Evolutionary conservation across 2,888 invertebrate species (phyloP), one percentile per base, ranked within the genome.

Genomic region (Netelia inedita): DNA sequence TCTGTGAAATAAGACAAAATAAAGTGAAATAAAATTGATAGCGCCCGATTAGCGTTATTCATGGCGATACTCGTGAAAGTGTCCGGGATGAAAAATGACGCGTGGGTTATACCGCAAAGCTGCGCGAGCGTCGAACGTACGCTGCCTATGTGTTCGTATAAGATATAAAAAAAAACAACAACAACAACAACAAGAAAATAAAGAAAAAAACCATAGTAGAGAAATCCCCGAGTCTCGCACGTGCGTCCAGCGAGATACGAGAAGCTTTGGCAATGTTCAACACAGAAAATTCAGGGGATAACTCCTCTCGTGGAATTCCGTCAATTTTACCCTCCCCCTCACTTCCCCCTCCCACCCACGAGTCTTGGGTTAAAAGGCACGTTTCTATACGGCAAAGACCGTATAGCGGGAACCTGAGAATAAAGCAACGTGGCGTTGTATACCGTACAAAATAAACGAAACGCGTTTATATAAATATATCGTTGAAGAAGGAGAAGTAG

Each of bases 231-330:
- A 11, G 35, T 80, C 63, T 71, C 81, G 81, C 78, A 78, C 84
- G 84, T 82, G 82, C 82, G 79, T 82, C 59, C 74, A 8, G 57
- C 63, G 74, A 79, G 79, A 82, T 85, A 82, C 50, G 71, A 23
- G 65, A 50, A 59, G 74, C 85, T 79, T 82, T 72, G 73, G 74
- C 63, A 46, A 71, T 79, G 78, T 75, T 75, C 74, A 75, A 72
- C 65, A 75, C 43, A 66, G 69, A 75, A 82, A 75, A 82, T 65
- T 79, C 74, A 74, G 65, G 82, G 85, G 79, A 71, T 53, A 82
- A 71, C 59, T 75, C 75, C 65, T 82, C 79, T n/a, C 71, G 53
- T 21, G 41, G 74, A 71, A 74, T 71, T 82, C 74, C 50, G 21
- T 53, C 59, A 50, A 63, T 81, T 85, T 85, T 85, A 79, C 59